A percentile compares a stretch with the other conserved stretches of the same genome.
Evolutionary conservation across 2,113 vertebrate genomes (phyloP).

Genomic region (Thinocorus orbignyianus): DNA sequence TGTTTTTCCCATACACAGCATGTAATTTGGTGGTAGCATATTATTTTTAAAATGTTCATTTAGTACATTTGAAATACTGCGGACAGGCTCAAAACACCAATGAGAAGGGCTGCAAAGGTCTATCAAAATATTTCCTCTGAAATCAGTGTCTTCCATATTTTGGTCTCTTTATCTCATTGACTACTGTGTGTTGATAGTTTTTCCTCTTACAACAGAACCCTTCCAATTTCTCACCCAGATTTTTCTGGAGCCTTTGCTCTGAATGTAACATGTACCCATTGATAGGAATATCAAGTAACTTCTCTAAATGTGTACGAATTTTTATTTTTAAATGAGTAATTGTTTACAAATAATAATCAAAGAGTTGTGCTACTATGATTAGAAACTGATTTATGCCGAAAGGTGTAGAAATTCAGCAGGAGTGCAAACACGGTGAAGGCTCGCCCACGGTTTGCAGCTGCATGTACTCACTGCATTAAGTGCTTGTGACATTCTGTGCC

Average conservation of each 20-base stretch:
- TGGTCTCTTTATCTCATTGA: not conserved
- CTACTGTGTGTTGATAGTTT: not conserved
- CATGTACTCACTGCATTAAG: constrained; percentile 56
- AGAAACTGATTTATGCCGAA: not conserved
- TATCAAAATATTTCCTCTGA: not conserved
- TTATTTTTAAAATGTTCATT: not conserved
- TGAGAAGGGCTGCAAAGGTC: not conserved
- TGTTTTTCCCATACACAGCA: not conserved
- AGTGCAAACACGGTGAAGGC: not conserved
- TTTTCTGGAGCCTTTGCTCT: not conserved
- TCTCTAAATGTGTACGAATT: not conserved
- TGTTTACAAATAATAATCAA: not conserved
- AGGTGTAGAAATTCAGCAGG: not conserved
- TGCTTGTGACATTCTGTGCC: constrained; percentile 71
- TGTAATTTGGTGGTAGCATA: not conserved
- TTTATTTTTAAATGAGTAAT: not conserved
- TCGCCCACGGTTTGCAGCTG: constrained; percentile 13
- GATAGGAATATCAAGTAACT: not conserved
- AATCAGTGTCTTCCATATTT: not conserved
- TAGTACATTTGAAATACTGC: not conserved
- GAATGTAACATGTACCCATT: not conserved
- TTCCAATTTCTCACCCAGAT: not conserved
- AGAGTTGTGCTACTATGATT: not conserved
- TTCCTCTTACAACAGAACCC: not conserved
- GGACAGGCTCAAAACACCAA: not conserved